A percentile compares a stretch with the other conserved stretches of the same genome.
These are phyloP conservation scores for Festucalex cinctus DNA, from an alignment of 2,113 vertebrate species.

Conservation along the genomic window DNA sequence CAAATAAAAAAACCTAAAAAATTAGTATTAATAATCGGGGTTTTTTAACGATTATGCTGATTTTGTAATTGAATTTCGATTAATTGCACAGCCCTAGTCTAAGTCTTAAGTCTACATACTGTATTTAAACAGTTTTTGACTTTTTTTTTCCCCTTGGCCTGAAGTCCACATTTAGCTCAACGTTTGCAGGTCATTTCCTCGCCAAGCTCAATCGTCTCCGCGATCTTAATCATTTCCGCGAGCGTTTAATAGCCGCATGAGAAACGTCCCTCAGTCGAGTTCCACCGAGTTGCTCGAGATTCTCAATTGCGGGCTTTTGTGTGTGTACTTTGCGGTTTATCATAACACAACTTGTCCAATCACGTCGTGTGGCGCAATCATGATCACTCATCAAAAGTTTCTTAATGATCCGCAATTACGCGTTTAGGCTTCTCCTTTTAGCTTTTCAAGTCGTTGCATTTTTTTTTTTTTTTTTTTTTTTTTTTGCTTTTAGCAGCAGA, in stretches of 20 bases:
- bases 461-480: neutral
- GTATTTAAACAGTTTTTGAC: neutral
- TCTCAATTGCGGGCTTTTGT: neutral
- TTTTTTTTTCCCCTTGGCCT: neutral
- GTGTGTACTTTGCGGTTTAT: neutral
- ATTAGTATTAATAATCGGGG: too few species aligned
- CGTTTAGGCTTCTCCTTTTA: slow-evolving; percentile 21
- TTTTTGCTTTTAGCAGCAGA: slow-evolving; percentile 56
- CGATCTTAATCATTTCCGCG: neutral
- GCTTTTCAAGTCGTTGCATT: slow-evolving; percentile 54
- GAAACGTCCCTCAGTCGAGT: neutral
- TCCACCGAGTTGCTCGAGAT: neutral
- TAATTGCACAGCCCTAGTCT: too few species aligned
- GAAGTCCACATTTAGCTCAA: neutral
- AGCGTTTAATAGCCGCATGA: neutral
- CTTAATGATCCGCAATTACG: slow-evolving; percentile 65
- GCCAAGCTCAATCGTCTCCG: neutral
- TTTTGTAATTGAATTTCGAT: too few species aligned
- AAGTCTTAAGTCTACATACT: too few species aligned
- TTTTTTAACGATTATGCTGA: too few species aligned
- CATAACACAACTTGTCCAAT: neutral
- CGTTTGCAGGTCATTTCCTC: neutral
- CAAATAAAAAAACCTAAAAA: too few species aligned
- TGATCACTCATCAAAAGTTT: slow-evolving; percentile 59
- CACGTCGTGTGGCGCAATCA: slow-evolving; percentile 7